Percentiles rank a stretch among this genome's conserved stretches.
These are phyloP conservation scores for Phrynosoma platyrhinos DNA, from an alignment of 2,113 vertebrate species.

Conservation along the genomic window DNA sequence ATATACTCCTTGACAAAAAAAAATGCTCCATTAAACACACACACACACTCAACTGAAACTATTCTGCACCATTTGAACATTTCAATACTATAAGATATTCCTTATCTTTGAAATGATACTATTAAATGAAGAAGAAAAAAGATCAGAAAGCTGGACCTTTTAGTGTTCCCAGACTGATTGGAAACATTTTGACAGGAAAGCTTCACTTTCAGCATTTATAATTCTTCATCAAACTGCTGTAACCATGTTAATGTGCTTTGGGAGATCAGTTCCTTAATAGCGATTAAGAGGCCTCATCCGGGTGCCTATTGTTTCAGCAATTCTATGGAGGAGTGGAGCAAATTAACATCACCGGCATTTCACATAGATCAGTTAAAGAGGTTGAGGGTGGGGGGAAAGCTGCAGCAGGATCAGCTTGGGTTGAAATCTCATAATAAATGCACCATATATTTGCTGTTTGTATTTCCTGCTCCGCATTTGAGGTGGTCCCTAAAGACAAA, in stretches of 20 bases:
- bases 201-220: not conserved
- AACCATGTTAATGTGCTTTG: not conserved
- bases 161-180: not conserved
- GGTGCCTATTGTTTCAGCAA: conserved; percentile 49
- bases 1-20: not conserved
- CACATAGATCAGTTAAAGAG: conserved; percentile 54
- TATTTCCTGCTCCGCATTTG: conserved; percentile 75
- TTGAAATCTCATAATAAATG: conserved; percentile 77
- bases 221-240: conserved; percentile 20
- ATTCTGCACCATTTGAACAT: not conserved
- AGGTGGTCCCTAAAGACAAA: conserved; percentile 80
- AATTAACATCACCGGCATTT: conserved; percentile 69
- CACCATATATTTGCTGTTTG: conserved; percentile 72
- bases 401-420: conserved; percentile 14
- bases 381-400: conserved; percentile 36
- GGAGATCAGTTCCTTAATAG: conserved; percentile 6
- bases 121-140: not conserved
- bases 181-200: not conserved
- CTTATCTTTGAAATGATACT: conserved; percentile 1
- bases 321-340: conserved; percentile 52
- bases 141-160: not conserved
- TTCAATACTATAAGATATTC: not conserved
- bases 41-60: not conserved
- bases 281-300: conserved; percentile 25
- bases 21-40: not conserved